Evolutionary conservation across 1,140 invertebrate species (phyloP).

Genomic region (Drosophila mayri): DNA sequence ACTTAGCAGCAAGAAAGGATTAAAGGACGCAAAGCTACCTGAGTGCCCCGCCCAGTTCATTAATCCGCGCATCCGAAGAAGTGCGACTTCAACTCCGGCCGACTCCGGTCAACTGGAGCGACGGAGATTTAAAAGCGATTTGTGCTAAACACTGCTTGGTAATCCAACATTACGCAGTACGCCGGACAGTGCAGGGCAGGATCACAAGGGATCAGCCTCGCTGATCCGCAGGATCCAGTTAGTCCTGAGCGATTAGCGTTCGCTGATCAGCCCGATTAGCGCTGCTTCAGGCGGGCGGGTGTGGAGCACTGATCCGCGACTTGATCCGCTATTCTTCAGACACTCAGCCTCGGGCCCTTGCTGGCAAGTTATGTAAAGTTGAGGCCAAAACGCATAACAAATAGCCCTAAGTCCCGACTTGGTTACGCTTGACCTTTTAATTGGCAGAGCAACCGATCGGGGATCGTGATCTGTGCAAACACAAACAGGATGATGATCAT

Average conservation of each 20-base stretch:
- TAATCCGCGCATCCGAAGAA: constrained; percentile 69
- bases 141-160: constrained; percentile 45
- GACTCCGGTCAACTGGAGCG: constrained; percentile 54
- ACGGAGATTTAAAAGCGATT: constrained; percentile 74
- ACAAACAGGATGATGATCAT: constrained; percentile 57
- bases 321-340: constrained; percentile 27
- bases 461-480: constrained; percentile 39
- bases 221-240: constrained; percentile 63
- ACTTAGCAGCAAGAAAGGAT: constrained; percentile 73
- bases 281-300: constrained; percentile 58
- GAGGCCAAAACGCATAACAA: constrained; percentile 61
- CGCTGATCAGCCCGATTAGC: constrained; percentile 70
- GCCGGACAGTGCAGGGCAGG: constrained; percentile 38
- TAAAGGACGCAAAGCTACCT: constrained; percentile 64
- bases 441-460: constrained; percentile 38
- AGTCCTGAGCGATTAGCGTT: constrained; percentile 52
- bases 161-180: constrained; percentile 77
- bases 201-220: constrained; percentile 54
- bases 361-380: constrained; percentile 73
- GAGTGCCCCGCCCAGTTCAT: constrained; percentile 51
- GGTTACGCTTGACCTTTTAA: constrained; percentile 76
- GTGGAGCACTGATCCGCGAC: constrained; percentile 53
- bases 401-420: constrained; percentile 27
- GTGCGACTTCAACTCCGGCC: constrained; percentile 21
- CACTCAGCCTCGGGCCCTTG: constrained; percentile 12